These are phyloP conservation scores for Danio tinwini DNA, from an alignment of 2,797 vertebrate genomes.

Conservation along the genomic window DNA sequence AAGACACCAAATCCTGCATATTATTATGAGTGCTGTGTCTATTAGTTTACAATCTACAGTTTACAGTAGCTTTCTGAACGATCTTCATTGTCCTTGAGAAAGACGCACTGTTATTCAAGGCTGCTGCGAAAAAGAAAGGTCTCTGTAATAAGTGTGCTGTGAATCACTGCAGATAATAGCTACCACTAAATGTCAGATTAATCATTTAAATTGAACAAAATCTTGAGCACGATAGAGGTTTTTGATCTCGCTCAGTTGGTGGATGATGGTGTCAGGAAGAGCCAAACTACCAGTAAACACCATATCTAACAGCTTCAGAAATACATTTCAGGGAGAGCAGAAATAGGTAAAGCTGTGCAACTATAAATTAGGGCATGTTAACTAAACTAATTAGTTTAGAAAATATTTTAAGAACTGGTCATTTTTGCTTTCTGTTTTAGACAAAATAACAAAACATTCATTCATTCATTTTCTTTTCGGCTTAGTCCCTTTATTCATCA, in stretches of 20 bases:
- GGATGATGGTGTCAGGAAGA: not conserved
- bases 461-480: too few species aligned
- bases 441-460: too few species aligned
- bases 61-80: not conserved
- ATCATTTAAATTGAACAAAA: slow-evolving; percentile 2
- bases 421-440: too few species aligned
- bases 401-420: too few species aligned
- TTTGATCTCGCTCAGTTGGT: not conserved
- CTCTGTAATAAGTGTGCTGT: not conserved
- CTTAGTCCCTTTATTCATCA: too few species aligned
- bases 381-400: too few species aligned
- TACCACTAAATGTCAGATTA: slow-evolving; percentile 4
- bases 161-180: slow-evolving; percentile 14
- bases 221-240: not conserved
- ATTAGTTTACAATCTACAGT: not conserved
- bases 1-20: not conserved
- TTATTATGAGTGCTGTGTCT: not conserved
- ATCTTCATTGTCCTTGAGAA: not conserved
- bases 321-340: not conserved
- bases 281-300: not conserved
- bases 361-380: too few species aligned
- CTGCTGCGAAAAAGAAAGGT: not conserved
- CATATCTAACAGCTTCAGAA: not conserved
- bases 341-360: too few species aligned
- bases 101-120: not conserved